Evolutionary conservation across 2,797 vertebrate genomes (phyloP), one percentile per base, ranked within the genome.

Genomic region (Chiroxiphia lanceolata): DNA sequence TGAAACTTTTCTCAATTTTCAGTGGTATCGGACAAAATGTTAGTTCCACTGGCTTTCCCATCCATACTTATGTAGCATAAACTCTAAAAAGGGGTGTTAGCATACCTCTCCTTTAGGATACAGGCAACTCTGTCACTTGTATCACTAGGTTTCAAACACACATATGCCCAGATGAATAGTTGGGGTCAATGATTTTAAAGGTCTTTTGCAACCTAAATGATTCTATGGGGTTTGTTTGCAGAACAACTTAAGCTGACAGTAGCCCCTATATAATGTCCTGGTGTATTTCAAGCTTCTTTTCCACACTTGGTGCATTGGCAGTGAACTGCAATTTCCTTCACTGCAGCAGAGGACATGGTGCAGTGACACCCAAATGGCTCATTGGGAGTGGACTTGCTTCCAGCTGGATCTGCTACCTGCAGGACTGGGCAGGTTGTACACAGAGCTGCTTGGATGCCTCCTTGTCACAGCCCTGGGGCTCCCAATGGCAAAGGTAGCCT

Each of bases 311-410:
- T 29, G 53, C 26, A 8, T 40, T 23, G 25, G 29, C 53, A 82
- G 8, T 2, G 2, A 10, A 26, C n/a, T 6, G 8, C 45, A 59
- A 8, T 44, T 57, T 64, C 36, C 23, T 68, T 53, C 45, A 14
- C 15, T 2, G 3, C 36, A 67, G 60, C 19, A 63, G 42, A 74
- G 22, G 59, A 59, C 14, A 4, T 0, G 3, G 34, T 63, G 36
- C 42, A 69, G 29, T 6, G 7, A 34, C 10, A 50, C 17, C 14
- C 3, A 4, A 26, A 51, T 13, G 11, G 6, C 51, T 48, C 1
- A 0, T 17, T 44, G 4, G 36, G n/a, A 81, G 38, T 4, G 1
- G 56, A 9, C 18, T 45, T 2, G 0, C 13, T 93, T 51, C 53
- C 70, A 71, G 51, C 14, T 3, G 5, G 18, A 57, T 33, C 33